Evolutionary conservation across 2,113 vertebrate genomes (phyloP).

Genomic region (Cariama cristata): DNA sequence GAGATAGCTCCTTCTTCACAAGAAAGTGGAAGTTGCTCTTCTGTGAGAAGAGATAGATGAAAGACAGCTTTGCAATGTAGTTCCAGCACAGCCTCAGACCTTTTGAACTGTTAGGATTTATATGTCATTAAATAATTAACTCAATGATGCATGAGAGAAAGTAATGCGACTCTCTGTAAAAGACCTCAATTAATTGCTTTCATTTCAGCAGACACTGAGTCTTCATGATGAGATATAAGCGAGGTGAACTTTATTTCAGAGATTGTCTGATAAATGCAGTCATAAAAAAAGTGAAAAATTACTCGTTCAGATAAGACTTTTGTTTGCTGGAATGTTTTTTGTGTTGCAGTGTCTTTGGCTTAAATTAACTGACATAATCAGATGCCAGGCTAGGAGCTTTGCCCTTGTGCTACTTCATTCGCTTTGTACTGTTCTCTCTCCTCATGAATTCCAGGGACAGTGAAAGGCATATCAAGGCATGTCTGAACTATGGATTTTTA

Average conservation of each 20-base stretch:
- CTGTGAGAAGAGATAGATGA: not conserved
- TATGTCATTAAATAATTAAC: conserved; percentile 70
- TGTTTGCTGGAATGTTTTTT: not conserved
- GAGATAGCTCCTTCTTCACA: not conserved
- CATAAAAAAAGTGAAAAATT: conserved; percentile 36
- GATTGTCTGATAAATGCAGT: conserved; percentile 29
- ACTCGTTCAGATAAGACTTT: not conserved
- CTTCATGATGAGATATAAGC: conserved; percentile 2
- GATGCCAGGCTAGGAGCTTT: not conserved
- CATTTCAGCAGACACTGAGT: not conserved
- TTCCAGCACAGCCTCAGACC: conserved; percentile 23
- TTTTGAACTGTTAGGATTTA: conserved; percentile 15
- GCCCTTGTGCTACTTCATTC: not conserved
- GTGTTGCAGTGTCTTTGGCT: not conserved
- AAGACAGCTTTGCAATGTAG: not conserved
- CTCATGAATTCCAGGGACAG: not conserved
- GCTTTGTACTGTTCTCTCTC: not conserved
- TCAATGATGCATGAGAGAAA: conserved; percentile 36
- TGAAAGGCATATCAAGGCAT: not conserved
- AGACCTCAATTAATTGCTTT: conserved; percentile 53
- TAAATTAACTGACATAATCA: conserved; percentile 18
- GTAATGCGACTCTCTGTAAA: conserved; percentile 17
- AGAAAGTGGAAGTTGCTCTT: not conserved
- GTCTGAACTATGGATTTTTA: conserved; percentile 25
- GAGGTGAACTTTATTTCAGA: conserved; percentile 40